These are phyloP conservation scores for Synchiropus splendidus DNA, from an alignment of 2,113 vertebrate genomes.

Conservation along the genomic window DNA sequence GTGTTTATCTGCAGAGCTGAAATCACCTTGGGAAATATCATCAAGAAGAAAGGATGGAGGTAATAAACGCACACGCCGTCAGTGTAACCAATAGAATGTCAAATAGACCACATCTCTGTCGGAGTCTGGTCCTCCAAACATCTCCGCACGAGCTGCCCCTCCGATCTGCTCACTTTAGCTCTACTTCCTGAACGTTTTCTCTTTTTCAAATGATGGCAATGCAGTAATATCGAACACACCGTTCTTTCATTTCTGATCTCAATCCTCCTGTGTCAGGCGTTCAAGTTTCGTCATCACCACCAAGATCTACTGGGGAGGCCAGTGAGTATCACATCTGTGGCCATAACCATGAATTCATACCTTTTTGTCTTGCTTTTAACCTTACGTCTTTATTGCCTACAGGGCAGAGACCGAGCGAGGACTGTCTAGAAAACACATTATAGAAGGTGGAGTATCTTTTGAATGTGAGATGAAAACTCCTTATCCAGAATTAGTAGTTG, in stretches of 20 bases:
- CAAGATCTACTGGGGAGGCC: constrained; percentile 89
- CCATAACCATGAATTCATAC: neutral
- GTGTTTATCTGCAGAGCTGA: constrained; percentile 59
- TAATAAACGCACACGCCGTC: constrained; percentile 7
- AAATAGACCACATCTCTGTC: no score
- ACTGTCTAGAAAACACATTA: constrained; percentile 87
- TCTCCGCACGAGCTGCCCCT: no score
- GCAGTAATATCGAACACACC: no score
- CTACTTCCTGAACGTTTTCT: no score
- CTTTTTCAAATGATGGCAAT: no score
- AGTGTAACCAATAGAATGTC: no score
- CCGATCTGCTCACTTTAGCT: no score
- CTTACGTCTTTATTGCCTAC: constrained; percentile 16
- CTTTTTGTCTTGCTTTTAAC: neutral
- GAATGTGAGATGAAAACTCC: no score
- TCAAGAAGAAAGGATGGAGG: constrained; percentile 76
- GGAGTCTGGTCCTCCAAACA: no score
- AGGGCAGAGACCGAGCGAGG: constrained; percentile 88
- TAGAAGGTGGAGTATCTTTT: constrained; percentile 70
- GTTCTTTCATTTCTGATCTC: no score
- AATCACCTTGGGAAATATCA: constrained; percentile 69
- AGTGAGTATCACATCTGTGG: constrained; percentile 67
- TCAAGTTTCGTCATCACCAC: constrained; percentile 86
- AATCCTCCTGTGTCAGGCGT: constrained; percentile 47
- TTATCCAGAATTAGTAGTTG: no score